phyloP scores from a whole-genome alignment of 2,888 invertebrate genomes.

The Hoplodrina blanda region DNA sequence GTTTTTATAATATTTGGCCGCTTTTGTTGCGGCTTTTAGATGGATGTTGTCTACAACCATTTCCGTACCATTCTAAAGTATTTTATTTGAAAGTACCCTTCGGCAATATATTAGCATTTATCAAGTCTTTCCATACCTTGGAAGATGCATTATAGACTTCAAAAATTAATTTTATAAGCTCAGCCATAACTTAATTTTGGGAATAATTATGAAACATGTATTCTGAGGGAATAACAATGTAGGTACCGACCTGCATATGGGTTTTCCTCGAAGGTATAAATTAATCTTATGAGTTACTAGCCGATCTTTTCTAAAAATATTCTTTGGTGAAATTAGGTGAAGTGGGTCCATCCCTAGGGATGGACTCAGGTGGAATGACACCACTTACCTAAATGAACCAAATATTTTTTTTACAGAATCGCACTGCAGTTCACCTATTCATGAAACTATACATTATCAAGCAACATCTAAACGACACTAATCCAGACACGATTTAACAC shows the following conservation, averaged over 20 bases:
- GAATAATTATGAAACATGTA: background rate
- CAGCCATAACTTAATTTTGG: background rate
- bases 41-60: too few relatives aligned
- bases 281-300: too few relatives aligned
- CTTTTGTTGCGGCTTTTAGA: background rate
- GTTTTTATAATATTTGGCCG: constrained; percentile 14
- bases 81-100: constrained; percentile 2
- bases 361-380: too few relatives aligned
- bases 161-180: background rate
- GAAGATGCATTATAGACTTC: background rate
- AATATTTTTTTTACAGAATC: background rate
- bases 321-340: too few relatives aligned
- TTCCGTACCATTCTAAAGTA: too few relatives aligned
- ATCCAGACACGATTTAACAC: constrained; percentile 38
- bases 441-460: constrained; percentile 14
- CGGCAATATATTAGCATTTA: background rate
- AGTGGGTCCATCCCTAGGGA: too few relatives aligned
- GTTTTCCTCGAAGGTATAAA: too few relatives aligned
- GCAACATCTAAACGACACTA: constrained; percentile 25
- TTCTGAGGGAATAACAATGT: too few relatives aligned
- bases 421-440: background rate
- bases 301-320: too few relatives aligned
- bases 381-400: too few relatives aligned
- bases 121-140: background rate
- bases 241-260: too few relatives aligned